A percentile compares a stretch with the other conserved stretches of the same genome.
Conservation (phyloP, 2,113 vertebrate species). For the Morone chrysops region DNA sequence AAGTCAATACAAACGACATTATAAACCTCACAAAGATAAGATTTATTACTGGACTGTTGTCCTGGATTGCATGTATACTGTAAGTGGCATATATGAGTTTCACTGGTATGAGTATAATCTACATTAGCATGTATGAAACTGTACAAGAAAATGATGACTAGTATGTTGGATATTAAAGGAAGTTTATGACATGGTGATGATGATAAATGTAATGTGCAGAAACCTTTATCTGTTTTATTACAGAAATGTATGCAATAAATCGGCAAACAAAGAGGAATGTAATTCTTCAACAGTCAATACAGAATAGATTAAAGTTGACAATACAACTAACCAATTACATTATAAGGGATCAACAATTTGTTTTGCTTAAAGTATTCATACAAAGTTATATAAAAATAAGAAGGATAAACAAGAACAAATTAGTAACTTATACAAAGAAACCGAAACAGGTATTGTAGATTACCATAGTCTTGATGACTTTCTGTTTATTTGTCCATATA, state of each 20-base stretch:
- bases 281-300: neutral
- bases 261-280: neutral
- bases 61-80: neutral
- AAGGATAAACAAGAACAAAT: neutral
- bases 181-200: neutral
- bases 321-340: neutral
- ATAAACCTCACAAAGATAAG: slow-evolving; percentile 24
- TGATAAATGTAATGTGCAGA: neutral
- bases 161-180: neutral
- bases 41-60: slow-evolving; percentile 3
- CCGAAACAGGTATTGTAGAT: no score
- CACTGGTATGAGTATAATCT: no score
- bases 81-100: neutral
- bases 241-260: neutral
- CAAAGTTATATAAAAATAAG: neutral
- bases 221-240: neutral
- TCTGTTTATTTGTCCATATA: no score
- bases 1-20: neutral
- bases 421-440: no score
- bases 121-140: no score
- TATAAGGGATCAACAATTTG: neutral
- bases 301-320: neutral
- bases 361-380: neutral
- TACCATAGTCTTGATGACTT: no score
- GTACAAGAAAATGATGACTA: no score